A percentile compares a stretch with the other conserved stretches of the same genome.
These are phyloP conservation scores for Agrilus planipennis DNA, from an alignment of 1,140 invertebrate genomes.

Conservation along the genomic window DNA sequence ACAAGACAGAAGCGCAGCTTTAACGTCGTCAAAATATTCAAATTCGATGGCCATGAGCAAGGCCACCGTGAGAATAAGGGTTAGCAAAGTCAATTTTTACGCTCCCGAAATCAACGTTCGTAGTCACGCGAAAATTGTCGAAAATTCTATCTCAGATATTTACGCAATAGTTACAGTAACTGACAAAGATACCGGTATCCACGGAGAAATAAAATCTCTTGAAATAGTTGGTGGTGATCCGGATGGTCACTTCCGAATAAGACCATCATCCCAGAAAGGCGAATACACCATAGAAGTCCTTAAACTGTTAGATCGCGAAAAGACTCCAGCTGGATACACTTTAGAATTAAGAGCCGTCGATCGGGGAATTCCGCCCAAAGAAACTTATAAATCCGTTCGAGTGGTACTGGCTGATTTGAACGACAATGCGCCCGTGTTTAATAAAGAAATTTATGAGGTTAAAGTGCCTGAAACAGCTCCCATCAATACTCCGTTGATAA, in stretches of 20 bases:
- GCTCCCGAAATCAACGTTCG: constrained; percentile 72
- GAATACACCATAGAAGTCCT: constrained; percentile 70
- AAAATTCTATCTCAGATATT: constrained; percentile 73
- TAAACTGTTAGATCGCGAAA: constrained; percentile 62
- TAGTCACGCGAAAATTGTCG: constrained; percentile 66
- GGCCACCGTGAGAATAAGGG: constrained; percentile 63
- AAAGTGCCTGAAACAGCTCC: constrained; percentile 80
- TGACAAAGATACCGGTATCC: constrained; percentile 70
- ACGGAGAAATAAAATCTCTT: constrained; percentile 71
- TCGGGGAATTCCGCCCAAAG: constrained; percentile 61
- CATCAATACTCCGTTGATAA: constrained; percentile 74
- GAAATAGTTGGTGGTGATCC: constrained; percentile 82
- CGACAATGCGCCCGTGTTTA: constrained; percentile 81
- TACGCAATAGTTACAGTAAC: constrained; percentile 80
- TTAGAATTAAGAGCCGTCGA: constrained; percentile 77
- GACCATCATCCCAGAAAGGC: constrained; percentile 43
- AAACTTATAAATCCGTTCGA: constrained; percentile 61
- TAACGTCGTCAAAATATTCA: constrained; percentile 45
- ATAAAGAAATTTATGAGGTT: constrained; percentile 76
- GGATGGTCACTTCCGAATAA: constrained; percentile 72
- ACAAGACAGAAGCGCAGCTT: constrained; percentile 64
- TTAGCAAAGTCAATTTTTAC: constrained; percentile 76
- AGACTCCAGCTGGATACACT: constrained; percentile 68
- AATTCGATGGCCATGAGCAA: constrained; percentile 48
- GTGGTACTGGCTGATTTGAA: constrained; percentile 70